phyloP scores from a whole-genome alignment of 2,797 vertebrate species.

The Chelon auratus region DNA sequence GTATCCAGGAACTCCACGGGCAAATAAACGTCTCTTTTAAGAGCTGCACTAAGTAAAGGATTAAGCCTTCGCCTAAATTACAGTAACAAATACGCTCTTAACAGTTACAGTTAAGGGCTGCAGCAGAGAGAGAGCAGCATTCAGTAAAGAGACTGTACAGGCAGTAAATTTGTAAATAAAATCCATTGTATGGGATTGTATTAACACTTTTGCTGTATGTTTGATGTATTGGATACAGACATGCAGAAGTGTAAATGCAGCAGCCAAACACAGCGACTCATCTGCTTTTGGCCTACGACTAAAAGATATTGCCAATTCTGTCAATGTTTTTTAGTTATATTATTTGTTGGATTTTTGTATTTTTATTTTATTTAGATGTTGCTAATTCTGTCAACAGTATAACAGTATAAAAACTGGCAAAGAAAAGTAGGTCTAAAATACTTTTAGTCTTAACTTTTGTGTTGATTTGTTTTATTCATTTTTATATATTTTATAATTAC shows the following conservation, averaged over 20 bases:
- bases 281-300: no score
- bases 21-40: background rate
- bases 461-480: no score
- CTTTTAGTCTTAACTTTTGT: no score
- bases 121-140: background rate
- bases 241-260: background rate
- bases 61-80: background rate
- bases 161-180: background rate
- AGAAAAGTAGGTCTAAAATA: background rate
- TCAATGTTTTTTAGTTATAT: background rate
- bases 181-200: background rate
- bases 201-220: background rate
- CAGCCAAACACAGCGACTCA: background rate
- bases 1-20: background rate
- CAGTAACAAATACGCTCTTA: background rate
- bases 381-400: background rate
- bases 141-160: background rate
- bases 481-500: no score
- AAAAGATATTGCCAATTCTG: background rate
- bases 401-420: background rate
- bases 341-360: background rate
- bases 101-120: background rate
- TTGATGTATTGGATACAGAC: background rate
- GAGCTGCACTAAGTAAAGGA: background rate
- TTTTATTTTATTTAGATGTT: accelerated